Evolutionary conservation across 2,113 vertebrate genomes (phyloP), one percentile per base, ranked within the genome.

Genomic region (Ardeotis arabs): DNA sequence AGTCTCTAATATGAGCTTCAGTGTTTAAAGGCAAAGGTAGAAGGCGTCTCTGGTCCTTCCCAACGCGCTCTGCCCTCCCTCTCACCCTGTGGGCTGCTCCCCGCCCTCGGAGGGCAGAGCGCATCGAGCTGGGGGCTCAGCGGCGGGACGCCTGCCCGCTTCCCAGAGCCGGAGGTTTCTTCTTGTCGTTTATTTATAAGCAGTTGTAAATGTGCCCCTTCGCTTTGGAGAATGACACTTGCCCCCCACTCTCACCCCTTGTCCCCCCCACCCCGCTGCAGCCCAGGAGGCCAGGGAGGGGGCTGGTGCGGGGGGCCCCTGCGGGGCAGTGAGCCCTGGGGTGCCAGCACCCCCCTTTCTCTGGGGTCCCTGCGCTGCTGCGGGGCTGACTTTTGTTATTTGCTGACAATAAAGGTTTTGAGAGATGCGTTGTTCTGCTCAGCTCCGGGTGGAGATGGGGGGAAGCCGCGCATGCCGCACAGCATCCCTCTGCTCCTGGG

Each of bases 321-420:
- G 0, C 37, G 0, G 68, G 76, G 41, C 13, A 1, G 5, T 0
- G 0, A 66, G 83, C 83, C 86, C 93, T 78, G 73, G 28, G 47
- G 53, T 69, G 64, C 94, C 91, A 90, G 76, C 89, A 55, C 74
- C 58, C 39, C 0, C 2, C 70, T 91, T 87, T 31, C 66, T 12
- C 35, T 1, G 0, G 52, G n/a, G 52, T 74, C n/a, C 78, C 87
- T 33, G 59, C 0, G 3, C 79, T 2, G 13, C 76, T 1, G 7
- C 3, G 6, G 89, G 87, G 56, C 80, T 75, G 81, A 75, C 52
- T 92, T 87, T 90, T 90, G 90, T 77, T 96, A 92, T 86, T 83
- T 76, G 94, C 96, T 94, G 95, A 93, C 80, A 97, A 96, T 97
- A 97, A 97, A 96, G 69, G 86, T 96, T 96, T 97, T 90, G 90